A percentile compares a stretch with the other conserved stretches of the same genome.
Conservation (phyloP, 2,113 vertebrate genomes). For the Andinoacara biseriatus region DNA sequence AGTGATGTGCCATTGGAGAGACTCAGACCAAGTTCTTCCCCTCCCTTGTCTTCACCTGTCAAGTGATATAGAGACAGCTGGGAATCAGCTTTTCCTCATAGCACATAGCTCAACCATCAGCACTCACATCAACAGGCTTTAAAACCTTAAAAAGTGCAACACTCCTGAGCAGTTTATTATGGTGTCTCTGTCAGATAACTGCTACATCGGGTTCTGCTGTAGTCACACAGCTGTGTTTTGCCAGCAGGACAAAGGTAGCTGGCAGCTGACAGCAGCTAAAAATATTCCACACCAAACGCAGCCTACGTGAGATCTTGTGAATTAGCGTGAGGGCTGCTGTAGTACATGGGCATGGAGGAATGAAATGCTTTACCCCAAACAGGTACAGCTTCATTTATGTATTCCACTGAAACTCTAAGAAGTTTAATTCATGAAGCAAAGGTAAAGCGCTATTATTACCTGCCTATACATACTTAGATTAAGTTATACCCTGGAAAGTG, state of each 20-base stretch:
- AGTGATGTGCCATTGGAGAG: slow-evolving; percentile 73
- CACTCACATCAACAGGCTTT: slow-evolving; percentile 54
- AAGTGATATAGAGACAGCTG: slow-evolving; percentile 46
- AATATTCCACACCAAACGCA: slow-evolving; percentile 27
- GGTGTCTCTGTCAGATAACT: slow-evolving; percentile 15
- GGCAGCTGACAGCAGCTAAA: slow-evolving; percentile 15
- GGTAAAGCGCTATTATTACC: too few species aligned
- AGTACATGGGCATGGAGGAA: neutral
- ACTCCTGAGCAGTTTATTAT: slow-evolving; percentile 38
- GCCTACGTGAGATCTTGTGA: neutral
- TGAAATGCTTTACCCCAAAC: neutral
- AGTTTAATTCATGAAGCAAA: too few species aligned
- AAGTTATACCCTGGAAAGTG: neutral
- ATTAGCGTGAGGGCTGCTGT: neutral
- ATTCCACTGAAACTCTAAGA: too few species aligned
- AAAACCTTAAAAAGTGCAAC: slow-evolving; percentile 45
- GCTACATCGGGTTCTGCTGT: slow-evolving; percentile 11
- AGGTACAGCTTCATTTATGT: neutral
- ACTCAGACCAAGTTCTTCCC: slow-evolving; percentile 18
- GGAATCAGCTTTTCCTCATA: slow-evolving; percentile 45
- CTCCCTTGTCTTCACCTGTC: slow-evolving; percentile 49
- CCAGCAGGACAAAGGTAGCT: neutral
- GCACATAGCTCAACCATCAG: slow-evolving; percentile 43
- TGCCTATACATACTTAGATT: too few species aligned
- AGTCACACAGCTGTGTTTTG: slow-evolving; percentile 19